phyloP scores from a whole-genome alignment of 1,140 invertebrate genomes.

The Steinernema khuongi region DNA sequence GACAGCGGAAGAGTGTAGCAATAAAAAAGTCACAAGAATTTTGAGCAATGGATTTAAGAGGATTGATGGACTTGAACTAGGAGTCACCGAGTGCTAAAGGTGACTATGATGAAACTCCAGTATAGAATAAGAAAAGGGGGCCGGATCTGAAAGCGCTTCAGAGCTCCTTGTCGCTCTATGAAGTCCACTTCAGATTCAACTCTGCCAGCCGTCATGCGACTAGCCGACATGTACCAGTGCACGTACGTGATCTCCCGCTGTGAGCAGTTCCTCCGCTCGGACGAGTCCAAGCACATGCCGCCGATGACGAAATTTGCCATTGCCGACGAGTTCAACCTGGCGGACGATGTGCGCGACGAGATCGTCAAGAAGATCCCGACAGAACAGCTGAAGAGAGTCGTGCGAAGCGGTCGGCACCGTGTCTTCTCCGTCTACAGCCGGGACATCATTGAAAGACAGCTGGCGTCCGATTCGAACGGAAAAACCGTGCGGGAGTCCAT shows the following conservation, averaged over 20 bases:
- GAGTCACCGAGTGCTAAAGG: too few species aligned
- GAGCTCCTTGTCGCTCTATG: not conserved
- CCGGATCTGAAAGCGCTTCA: not conserved
- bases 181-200: not conserved
- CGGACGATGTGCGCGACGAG: not conserved
- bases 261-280: not conserved
- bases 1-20: too few species aligned
- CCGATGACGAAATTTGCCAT: conserved; percentile 5
- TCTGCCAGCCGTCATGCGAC: not conserved
- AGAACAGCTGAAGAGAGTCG: not conserved
- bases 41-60: too few species aligned
- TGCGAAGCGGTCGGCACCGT: not conserved
- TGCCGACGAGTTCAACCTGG: conserved; percentile 3
- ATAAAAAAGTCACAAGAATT: too few species aligned
- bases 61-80: too few species aligned
- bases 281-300: not conserved
- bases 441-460: not conserved
- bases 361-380: conserved; percentile 4
- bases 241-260: not conserved
- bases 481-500: too few species aligned
- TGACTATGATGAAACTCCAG: too few species aligned
- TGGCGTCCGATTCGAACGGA: not conserved
- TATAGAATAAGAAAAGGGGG: too few species aligned
- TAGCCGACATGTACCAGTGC: conserved; percentile 8
- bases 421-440: conserved; percentile 6